Base-by-base conservation (phyloP, 1,140 invertebrate genomes). In the Drosophila azteca region DNA sequence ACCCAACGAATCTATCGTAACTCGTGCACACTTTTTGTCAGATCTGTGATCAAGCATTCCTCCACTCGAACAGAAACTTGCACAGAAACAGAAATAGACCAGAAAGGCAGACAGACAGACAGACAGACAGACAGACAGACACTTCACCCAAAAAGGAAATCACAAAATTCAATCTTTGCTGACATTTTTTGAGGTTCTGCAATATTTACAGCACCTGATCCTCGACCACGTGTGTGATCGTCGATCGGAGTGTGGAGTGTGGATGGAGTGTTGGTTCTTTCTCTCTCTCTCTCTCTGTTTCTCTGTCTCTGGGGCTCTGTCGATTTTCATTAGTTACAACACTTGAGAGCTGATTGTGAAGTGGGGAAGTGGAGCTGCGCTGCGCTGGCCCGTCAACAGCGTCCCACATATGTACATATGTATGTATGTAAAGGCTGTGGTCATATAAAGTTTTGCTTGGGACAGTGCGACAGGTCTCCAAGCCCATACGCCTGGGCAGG, bases 291-390 rank as follows among this genome's bases (percentile, higher is more conserved):
- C 8, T 9, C 4, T 7, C 13, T 39, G 11, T 13, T 4, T 5
- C 7, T 9, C 50, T 26, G 24, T 4, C 4, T 3, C 13, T 39
- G 35, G 11, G 13, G 4, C n/a, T 9, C 50, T 60, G 49, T 63
- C 48, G 53, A 58, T 68, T 63, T 67, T 74, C 64, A 70, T 77
- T 75, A 71, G 78, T 87, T 87, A 63, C 81, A 65, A 75, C 82
- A 85, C 81, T 85, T 77, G 78, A 82, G 74, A 75, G 62, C 35
- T 39, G 72, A 60, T 65, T 60, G 57, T 82, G 65, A 85, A 82
- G 81, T 87, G 82, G 73, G 60, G 41, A 75, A 77, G 31, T 65
- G 50, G 71, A 41, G 48, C 39, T 41, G 52, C 50, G 68, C 55
- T 20, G 17, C 17, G 17, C 17, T 20, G 17, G 17, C 17, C 17